Conservation (phyloP, 1,140 invertebrate species). For the Colletes gigas region DNA sequence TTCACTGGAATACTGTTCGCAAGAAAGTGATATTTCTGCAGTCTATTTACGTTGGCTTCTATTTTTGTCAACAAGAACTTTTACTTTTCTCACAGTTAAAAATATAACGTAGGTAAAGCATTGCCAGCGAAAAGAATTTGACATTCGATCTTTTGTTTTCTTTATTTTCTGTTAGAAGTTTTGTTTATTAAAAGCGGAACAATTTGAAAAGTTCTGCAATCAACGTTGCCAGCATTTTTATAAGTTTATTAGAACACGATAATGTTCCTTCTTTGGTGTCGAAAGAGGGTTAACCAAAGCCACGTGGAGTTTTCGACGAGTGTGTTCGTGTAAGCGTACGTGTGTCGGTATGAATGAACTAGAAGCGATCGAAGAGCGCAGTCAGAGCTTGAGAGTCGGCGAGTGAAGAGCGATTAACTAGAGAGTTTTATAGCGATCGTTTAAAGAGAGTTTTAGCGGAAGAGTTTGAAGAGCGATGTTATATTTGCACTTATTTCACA, state of each 20-base stretch:
- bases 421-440: not conserved
- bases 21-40: not conserved
- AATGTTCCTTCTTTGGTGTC: not conserved
- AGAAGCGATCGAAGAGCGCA: constrained; percentile 4
- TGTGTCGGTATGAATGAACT: not conserved
- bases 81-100: no score
- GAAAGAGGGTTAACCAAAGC: not conserved
- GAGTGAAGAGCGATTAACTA: not conserved
- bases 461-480: not conserved
- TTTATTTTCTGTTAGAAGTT: no score
- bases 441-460: not conserved
- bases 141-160: no score
- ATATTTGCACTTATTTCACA: not conserved
- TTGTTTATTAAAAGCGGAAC: no score
- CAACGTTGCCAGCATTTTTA: no score
- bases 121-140: no score
- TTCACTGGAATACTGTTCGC: not conserved
- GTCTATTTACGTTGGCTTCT: no score
- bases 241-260: no score
- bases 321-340: not conserved
- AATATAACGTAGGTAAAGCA: no score
- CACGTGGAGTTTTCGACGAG: not conserved
- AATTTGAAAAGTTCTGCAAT: no score
- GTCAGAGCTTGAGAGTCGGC: constrained; percentile 4
- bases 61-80: no score